Percentiles rank a stretch among this genome's conserved stretches.
phyloP scores from a whole-genome alignment of 2,888 invertebrate species.

The Pharmacophagus antenor region DNA sequence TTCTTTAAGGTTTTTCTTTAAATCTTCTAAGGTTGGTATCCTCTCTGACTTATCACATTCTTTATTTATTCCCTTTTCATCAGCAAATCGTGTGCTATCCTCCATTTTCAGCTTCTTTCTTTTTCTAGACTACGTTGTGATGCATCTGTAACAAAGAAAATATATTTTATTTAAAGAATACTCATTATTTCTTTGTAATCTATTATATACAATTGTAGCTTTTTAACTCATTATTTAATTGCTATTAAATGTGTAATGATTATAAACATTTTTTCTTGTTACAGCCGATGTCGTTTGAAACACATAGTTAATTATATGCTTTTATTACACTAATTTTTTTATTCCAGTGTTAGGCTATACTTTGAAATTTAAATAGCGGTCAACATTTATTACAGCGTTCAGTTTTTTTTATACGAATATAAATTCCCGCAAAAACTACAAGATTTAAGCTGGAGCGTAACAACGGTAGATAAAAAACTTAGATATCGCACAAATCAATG shows the following conservation, averaged over 20 bases:
- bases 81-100: slow-evolving; percentile 28
- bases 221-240: too few species aligned
- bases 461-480: slow-evolving; percentile 34
- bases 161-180: neutral
- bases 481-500: slow-evolving; percentile 34
- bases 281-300: too few species aligned
- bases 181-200: neutral
- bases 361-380: neutral
- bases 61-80: slow-evolving; percentile 17
- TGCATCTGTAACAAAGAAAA: slow-evolving; percentile 36
- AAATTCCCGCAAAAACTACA: slow-evolving; percentile 12
- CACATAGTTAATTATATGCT: too few species aligned
- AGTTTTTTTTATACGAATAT: neutral
- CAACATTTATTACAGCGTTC: neutral
- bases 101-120: slow-evolving; percentile 38
- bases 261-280: too few species aligned
- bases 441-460: slow-evolving; percentile 24
- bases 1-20: slow-evolving; percentile 35
- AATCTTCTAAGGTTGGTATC: slow-evolving; percentile 56
- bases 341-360: neutral
- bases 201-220: too few species aligned
- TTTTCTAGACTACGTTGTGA: slow-evolving; percentile 18
- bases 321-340: too few species aligned
- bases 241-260: too few species aligned
- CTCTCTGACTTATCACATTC: slow-evolving; percentile 37